Evolutionary conservation across 2,113 vertebrate genomes (phyloP).

Genomic region (Pyrgilauda ruficollis): DNA sequence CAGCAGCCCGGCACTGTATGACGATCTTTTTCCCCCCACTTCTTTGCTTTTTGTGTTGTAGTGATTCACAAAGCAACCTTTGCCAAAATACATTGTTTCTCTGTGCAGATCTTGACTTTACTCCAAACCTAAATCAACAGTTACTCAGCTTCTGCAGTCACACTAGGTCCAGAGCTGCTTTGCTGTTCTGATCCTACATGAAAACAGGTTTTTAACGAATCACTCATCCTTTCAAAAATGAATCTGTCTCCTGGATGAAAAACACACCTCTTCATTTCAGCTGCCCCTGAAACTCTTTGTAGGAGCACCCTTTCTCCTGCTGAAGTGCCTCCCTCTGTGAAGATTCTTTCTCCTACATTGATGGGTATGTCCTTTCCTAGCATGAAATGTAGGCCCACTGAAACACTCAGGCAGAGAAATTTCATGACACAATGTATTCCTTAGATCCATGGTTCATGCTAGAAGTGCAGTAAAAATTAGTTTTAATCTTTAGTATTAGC

Average conservation of each 20-base stretch:
- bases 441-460: neutral
- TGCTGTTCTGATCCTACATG: neutral
- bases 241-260: neutral
- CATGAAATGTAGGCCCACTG: neutral
- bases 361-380: neutral
- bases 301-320: neutral
- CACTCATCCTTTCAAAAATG: neutral
- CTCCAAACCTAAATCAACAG: neutral
- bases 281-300: neutral
- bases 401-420: neutral
- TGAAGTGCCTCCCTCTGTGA: neutral
- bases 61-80: fast-evolving
- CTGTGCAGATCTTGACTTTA: neutral
- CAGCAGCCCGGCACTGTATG: neutral
- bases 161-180: neutral
- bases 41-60: neutral
- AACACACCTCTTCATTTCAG: neutral
- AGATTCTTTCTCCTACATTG: neutral
- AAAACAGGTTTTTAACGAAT: neutral
- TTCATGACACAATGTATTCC: neutral
- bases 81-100: neutral
- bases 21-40: neutral
- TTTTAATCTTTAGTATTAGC: neutral
- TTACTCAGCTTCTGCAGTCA: neutral
- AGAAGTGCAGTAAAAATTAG: neutral